phyloP scores from a whole-genome alignment of 2,113 vertebrate species.

The Pituophis catenifer region DNA sequence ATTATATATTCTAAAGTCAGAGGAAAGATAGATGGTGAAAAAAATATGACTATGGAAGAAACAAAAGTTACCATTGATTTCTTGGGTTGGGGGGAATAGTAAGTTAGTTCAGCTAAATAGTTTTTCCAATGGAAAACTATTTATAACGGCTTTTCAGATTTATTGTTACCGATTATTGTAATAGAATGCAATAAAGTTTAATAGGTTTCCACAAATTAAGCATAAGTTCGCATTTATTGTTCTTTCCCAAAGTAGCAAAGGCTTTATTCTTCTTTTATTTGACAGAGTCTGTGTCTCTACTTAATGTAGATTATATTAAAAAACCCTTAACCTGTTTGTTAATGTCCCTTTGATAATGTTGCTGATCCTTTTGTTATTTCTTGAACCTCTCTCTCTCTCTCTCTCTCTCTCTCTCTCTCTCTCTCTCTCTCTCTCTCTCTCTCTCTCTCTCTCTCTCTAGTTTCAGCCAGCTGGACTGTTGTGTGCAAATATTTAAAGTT shows the following conservation, averaged over 20 bases:
- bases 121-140: not conserved
- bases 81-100: not conserved
- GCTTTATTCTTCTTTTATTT: not conserved
- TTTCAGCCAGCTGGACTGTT: not conserved
- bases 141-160: not conserved
- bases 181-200: not conserved
- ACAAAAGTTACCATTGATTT: not conserved
- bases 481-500: not conserved
- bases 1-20: not conserved
- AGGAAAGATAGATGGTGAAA: not conserved
- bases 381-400: not conserved
- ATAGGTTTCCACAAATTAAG: not conserved
- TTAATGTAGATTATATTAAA: not conserved
- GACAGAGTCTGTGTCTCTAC: not conserved
- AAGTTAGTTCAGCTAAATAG: not conserved
- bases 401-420: not conserved
- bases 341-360: not conserved
- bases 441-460: not conserved
- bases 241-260: not conserved
- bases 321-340: not conserved
- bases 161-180: not conserved
- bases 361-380: not conserved
- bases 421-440: not conserved
- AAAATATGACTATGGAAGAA: not conserved
- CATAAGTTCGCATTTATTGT: not conserved